A percentile compares a stretch with the other conserved stretches of the same genome.
These are phyloP conservation scores for Luehdorfia chinensis DNA, from an alignment of 1,140 invertebrate genomes.

Conservation along the genomic window DNA sequence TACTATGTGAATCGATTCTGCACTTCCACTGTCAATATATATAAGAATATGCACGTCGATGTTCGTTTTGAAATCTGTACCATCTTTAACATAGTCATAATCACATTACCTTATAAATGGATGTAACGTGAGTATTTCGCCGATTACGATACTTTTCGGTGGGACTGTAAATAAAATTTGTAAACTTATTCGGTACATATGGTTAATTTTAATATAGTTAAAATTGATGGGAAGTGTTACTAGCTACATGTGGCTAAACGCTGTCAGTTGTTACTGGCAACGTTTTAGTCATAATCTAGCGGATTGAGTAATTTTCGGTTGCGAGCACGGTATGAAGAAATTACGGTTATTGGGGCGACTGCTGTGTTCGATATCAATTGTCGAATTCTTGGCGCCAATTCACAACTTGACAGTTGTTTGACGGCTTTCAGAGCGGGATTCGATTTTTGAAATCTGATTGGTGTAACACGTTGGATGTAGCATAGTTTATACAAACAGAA, in stretches of 20 bases:
- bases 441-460: slow-evolving; percentile 34
- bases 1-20: too few relatives aligned
- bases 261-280: slow-evolving; percentile 5
- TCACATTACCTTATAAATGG: too few relatives aligned
- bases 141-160: slow-evolving; percentile 24
- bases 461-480: slow-evolving; percentile 50
- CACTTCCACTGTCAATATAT: too few relatives aligned
- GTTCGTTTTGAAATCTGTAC: too few relatives aligned
- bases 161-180: slow-evolving; percentile 54
- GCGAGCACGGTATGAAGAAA: slow-evolving; percentile 49
- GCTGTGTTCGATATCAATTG: neutral
- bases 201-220: slow-evolving; percentile 44
- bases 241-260: slow-evolving; percentile 19
- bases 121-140: slow-evolving; percentile 25
- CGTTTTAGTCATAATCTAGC: slow-evolving; percentile 16
- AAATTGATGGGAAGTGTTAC: slow-evolving; percentile 27
- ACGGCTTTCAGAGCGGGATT: slow-evolving; percentile 2
- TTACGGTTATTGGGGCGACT: slow-evolving; percentile 26
- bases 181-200: slow-evolving; percentile 47
- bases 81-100: too few relatives aligned
- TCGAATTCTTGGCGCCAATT: neutral
- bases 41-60: too few relatives aligned
- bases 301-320: slow-evolving; percentile 20
- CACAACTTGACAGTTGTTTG: slow-evolving; percentile 20
- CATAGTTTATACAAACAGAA: slow-evolving; percentile 43